A percentile compares a stretch with the other conserved stretches of the same genome.
These are phyloP conservation scores for Orientallactaga sibirica DNA, from an alignment of 2,797 vertebrate genomes.

Conservation along the genomic window DNA sequence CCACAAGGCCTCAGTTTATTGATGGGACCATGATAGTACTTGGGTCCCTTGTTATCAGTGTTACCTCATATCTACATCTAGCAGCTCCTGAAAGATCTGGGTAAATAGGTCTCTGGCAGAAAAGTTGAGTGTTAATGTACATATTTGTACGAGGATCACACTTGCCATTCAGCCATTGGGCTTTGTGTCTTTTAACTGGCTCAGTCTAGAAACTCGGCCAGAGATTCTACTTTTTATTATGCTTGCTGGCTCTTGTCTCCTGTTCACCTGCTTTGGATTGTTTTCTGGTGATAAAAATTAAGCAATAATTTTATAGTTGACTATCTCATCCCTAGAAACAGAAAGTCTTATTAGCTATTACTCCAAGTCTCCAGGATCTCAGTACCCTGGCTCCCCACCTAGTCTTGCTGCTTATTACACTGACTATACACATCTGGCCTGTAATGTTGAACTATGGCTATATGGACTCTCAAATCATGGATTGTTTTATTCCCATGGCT, in stretches of 20 bases:
- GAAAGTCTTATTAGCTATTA: not conserved
- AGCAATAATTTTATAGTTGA: not conserved
- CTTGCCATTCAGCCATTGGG: not conserved
- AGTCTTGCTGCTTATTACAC: not conserved
- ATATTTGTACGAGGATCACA: not conserved
- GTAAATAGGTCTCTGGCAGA: not conserved
- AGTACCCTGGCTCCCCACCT: not conserved
- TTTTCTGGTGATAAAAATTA: not conserved
- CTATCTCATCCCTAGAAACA: not conserved
- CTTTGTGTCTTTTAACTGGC: slow-evolving; percentile 2
- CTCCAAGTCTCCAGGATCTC: not conserved
- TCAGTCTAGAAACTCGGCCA: slow-evolving; percentile 3
- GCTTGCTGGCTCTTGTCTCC: not conserved
- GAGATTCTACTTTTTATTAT: not conserved
- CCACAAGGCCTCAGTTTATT: not conserved
- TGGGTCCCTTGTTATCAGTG: not conserved
- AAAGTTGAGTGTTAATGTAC: not conserved
- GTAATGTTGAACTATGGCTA: not conserved
- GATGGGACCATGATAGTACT: not conserved
- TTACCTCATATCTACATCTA: not conserved
- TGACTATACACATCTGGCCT: not conserved
- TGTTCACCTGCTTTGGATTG: not conserved
- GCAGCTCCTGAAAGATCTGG: not conserved
- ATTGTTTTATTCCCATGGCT: not conserved
- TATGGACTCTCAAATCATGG: not conserved